Conservation (phyloP, 2,888 invertebrate genomes). For the Drosophila cracens region DNA sequence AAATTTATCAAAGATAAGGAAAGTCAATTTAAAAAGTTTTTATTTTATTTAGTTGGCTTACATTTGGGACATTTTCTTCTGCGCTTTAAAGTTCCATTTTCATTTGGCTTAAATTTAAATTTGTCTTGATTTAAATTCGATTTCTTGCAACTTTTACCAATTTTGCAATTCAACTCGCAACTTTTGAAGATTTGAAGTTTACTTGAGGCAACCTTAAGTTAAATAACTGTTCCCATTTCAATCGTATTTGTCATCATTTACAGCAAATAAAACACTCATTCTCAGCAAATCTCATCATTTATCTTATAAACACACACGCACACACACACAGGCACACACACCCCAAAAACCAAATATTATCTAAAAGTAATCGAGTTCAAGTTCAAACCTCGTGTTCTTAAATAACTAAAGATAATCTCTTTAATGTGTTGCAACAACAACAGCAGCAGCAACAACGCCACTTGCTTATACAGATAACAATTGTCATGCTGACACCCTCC, state of each 20-base stretch:
- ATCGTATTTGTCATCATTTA: conserved; percentile 8
- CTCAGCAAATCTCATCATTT: conserved; percentile 20
- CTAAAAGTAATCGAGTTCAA: conserved; percentile 42
- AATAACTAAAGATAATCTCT: conserved; percentile 39
- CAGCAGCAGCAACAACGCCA: not conserved
- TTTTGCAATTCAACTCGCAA: not conserved
- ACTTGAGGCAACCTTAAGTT: not conserved
- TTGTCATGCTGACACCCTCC: conserved; percentile 42
- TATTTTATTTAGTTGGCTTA: not conserved
- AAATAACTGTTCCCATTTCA: not conserved
- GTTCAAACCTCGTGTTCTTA: conserved; percentile 32
- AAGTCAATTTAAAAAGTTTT: not conserved
- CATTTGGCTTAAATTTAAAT: not conserved
- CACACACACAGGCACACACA: conserved; percentile 10
- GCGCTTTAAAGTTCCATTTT: not conserved
- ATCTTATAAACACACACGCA: conserved; percentile 16
- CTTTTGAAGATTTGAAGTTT: not conserved
- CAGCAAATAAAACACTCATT: conserved; percentile 5
- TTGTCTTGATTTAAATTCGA: not conserved
- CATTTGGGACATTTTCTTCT: not conserved
- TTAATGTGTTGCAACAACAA: conserved; percentile 24
- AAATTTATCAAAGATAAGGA: not conserved
- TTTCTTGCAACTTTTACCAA: not conserved
- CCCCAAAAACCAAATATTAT: not conserved
- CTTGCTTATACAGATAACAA: conserved; percentile 48